Evolutionary conservation across 2,113 vertebrate species (phyloP).

Genomic region (Xenopus borealis): DNA sequence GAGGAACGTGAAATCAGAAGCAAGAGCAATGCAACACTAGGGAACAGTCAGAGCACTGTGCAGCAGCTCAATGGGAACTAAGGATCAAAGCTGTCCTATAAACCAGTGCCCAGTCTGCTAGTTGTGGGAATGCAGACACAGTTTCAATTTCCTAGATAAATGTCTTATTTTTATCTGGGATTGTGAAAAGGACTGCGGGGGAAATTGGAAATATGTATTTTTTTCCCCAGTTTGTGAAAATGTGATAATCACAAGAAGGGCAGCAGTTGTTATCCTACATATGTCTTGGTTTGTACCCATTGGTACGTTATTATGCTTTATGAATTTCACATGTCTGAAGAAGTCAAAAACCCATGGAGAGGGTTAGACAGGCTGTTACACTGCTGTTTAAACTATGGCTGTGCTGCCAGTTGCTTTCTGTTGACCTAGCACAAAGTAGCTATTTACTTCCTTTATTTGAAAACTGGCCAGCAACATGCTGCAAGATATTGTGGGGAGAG

Average conservation of each 20-base stretch:
- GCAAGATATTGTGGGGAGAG: background rate
- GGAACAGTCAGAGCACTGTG: slow-evolving; percentile 74
- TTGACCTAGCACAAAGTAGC: background rate
- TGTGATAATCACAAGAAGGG: slow-evolving; percentile 58
- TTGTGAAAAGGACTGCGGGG: slow-evolving; percentile 54
- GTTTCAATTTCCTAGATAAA: slow-evolving; percentile 46
- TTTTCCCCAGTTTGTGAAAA: slow-evolving; percentile 52
- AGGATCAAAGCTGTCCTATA: slow-evolving; percentile 66
- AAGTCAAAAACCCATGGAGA: slow-evolving; percentile 25
- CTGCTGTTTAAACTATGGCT: background rate
- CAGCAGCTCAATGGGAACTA: slow-evolving; percentile 95
- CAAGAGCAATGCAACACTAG: slow-evolving; percentile 78
- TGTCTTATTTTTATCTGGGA: slow-evolving; percentile 53
- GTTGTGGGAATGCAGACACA: slow-evolving; percentile 50
- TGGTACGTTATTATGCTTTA: slow-evolving; percentile 51
- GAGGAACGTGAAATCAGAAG: slow-evolving; percentile 96
- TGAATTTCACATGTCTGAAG: slow-evolving; percentile 61
- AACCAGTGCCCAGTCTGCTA: slow-evolving; percentile 45
- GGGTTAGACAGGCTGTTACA: background rate
- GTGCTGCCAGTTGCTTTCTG: background rate
- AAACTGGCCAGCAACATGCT: background rate
- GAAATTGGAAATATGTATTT: slow-evolving; percentile 54
- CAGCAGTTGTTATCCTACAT: slow-evolving; percentile 47
- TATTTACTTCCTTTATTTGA: background rate
- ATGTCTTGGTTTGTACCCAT: slow-evolving; percentile 18